Conservation (phyloP, 2,888 invertebrate species). For the Panorpa germanica region DNA sequence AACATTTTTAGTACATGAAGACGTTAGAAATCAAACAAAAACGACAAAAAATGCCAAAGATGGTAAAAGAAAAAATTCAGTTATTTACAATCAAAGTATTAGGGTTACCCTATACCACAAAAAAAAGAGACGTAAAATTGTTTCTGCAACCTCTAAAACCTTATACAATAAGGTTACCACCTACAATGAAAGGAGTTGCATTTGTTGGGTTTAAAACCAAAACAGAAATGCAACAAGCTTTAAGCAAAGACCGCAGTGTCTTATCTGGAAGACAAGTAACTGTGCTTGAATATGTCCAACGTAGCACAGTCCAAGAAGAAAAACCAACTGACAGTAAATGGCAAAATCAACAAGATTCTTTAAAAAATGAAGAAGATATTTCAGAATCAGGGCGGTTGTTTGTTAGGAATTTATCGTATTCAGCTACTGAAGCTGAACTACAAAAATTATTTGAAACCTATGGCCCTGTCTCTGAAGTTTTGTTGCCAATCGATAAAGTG, state of each 20-base stretch:
- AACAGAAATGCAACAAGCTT: slow-evolving; percentile 56
- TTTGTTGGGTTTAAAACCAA: slow-evolving; percentile 82
- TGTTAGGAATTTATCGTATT: slow-evolving; percentile 77
- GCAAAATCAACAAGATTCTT: slow-evolving; percentile 38
- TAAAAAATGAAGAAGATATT: slow-evolving; percentile 57
- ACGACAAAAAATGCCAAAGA: slow-evolving; percentile 20
- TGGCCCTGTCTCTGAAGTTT: slow-evolving; percentile 74
- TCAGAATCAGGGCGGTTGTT: slow-evolving; percentile 86
- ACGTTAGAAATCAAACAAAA: slow-evolving; percentile 13
- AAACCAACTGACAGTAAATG: slow-evolving; percentile 28
- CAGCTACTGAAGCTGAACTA: slow-evolving; percentile 69
- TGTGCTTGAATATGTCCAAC: slow-evolving; percentile 33
- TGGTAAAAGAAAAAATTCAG: slow-evolving; percentile 23
- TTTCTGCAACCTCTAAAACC: slow-evolving; percentile 70
- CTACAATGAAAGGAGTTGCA: slow-evolving; percentile 65
- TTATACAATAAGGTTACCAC: slow-evolving; percentile 60
- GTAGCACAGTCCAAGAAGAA: slow-evolving; percentile 25
- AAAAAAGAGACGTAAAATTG: slow-evolving; percentile 65
- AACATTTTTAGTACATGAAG: slow-evolving; percentile 2
- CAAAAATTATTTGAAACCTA: slow-evolving; percentile 64
- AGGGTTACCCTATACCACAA: slow-evolving; percentile 58
- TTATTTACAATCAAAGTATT: slow-evolving; percentile 52
- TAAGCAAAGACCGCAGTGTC: slow-evolving; percentile 71
- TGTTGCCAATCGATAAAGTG: slow-evolving; percentile 68
- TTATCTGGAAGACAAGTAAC: slow-evolving; percentile 39